Percentiles rank a stretch among this genome's conserved stretches.
Evolutionary conservation across 1,140 invertebrate genomes (phyloP).

Genomic region (Caenorhabditis brenneri): DNA sequence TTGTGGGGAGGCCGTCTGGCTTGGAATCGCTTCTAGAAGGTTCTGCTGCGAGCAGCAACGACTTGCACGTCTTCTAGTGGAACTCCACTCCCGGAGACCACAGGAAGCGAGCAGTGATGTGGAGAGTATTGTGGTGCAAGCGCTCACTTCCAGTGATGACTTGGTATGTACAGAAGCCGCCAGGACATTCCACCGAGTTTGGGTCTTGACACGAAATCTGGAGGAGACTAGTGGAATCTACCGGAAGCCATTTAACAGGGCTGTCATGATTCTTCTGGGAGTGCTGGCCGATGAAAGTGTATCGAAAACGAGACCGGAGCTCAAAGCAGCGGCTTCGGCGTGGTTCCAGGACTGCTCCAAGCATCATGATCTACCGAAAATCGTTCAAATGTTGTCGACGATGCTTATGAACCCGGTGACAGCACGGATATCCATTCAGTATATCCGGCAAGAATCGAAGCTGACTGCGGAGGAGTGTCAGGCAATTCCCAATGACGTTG

Average conservation of each 20-base stretch:
- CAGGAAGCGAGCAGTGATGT: slow-evolving; percentile 65
- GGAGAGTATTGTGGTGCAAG: slow-evolving; percentile 65
- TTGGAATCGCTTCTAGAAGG: not conserved
- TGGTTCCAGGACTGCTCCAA: slow-evolving; percentile 79
- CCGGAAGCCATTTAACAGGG: slow-evolving; percentile 66
- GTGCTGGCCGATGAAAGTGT: slow-evolving; percentile 63
- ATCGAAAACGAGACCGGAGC: slow-evolving; percentile 54
- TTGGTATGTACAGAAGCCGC: slow-evolving; percentile 57
- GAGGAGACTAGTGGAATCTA: slow-evolving; percentile 52
- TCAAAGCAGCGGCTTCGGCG: slow-evolving; percentile 60
- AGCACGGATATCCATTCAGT: slow-evolving; percentile 83
- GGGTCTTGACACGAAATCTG: slow-evolving; percentile 53
- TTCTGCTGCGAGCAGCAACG: slow-evolving; percentile 52
- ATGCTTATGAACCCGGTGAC: slow-evolving; percentile 83
- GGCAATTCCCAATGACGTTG: slow-evolving; percentile 42
- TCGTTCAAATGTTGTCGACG: slow-evolving; percentile 81
- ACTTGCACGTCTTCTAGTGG: slow-evolving; percentile 57
- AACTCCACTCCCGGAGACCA: slow-evolving; percentile 62
- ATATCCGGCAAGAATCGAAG: slow-evolving; percentile 76
- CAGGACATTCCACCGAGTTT: slow-evolving; percentile 64
- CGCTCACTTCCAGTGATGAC: slow-evolving; percentile 59
- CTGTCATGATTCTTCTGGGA: slow-evolving; percentile 68
- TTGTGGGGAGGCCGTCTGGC: slow-evolving; percentile 47
- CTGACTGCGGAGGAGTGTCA: slow-evolving; percentile 62
- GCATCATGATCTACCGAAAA: slow-evolving; percentile 79